These are phyloP conservation scores for Torymus auratus DNA, from an alignment of 2,888 invertebrate species.

Conservation along the genomic window DNA sequence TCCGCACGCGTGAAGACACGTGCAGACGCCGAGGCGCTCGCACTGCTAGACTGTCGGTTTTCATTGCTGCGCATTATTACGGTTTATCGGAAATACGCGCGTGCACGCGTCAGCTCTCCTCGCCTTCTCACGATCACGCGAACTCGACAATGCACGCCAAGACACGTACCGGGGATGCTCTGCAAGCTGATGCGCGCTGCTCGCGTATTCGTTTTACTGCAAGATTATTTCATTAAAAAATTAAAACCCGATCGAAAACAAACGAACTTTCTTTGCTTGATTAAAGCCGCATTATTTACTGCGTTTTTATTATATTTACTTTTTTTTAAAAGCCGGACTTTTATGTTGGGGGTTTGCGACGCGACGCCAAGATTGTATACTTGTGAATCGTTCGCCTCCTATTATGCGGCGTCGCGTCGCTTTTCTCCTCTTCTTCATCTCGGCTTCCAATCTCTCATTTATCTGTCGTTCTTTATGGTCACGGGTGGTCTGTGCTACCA, in stretches of 20 bases:
- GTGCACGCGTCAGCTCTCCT: slow-evolving; percentile 55
- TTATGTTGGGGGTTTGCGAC: slow-evolving; percentile 15
- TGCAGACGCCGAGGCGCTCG: slow-evolving; percentile 75
- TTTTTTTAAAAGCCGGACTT: slow-evolving; percentile 53
- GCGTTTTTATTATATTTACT: slow-evolving; percentile 41
- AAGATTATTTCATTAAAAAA: slow-evolving; percentile 78
- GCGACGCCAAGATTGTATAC: slow-evolving; percentile 20
- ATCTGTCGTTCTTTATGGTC: slow-evolving; percentile 55
- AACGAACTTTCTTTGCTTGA: slow-evolving; percentile 70
- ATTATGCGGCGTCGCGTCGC: slow-evolving; percentile 32
- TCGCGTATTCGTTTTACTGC: slow-evolving; percentile 70
- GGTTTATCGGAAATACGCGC: slow-evolving; percentile 73
- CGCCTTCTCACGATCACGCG: neutral
- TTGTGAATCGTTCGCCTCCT: slow-evolving; percentile 17
- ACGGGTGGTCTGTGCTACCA: slow-evolving; percentile 19
- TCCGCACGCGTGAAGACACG: slow-evolving; percentile 74
- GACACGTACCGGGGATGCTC: too few species aligned
- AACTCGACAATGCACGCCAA: too few species aligned
- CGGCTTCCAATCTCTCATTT: slow-evolving; percentile 43
- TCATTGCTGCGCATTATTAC: slow-evolving; percentile 76
- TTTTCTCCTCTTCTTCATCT: slow-evolving; percentile 34
- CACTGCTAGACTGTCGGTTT: slow-evolving; percentile 77
- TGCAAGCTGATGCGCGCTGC: slow-evolving; percentile 46
- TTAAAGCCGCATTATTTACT: slow-evolving; percentile 69
- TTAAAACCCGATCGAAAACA: slow-evolving; percentile 76